phyloP scores from a whole-genome alignment of 2,113 vertebrate genomes.

The Grantiella picta region DNA sequence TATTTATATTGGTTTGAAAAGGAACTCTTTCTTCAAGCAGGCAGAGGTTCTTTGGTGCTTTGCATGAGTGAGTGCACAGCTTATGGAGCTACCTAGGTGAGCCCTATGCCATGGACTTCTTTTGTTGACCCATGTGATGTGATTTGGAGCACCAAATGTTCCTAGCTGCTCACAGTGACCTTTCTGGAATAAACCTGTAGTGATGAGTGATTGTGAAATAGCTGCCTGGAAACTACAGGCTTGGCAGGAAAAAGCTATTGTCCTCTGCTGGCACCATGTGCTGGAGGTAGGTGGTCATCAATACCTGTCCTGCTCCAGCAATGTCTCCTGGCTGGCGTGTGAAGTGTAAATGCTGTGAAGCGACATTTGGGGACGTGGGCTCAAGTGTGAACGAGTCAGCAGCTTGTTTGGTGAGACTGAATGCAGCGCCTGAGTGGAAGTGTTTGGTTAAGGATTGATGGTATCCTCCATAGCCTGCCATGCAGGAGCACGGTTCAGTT shows the following conservation, averaged over 20 bases:
- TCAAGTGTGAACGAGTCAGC: not conserved
- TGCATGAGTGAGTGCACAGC: rapidly evolving
- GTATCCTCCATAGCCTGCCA: not conserved
- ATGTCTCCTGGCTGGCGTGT: rapidly evolving
- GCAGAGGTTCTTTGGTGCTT: not conserved
- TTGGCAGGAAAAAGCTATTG: not conserved
- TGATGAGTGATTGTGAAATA: not conserved
- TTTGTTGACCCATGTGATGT: not conserved
- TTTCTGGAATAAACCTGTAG: not conserved
- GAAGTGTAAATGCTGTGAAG: not conserved
- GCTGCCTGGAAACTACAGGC: not conserved
- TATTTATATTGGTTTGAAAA: not conserved
- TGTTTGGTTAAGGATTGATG: conserved; percentile 11
- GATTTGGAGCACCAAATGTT: not conserved
- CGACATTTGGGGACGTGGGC: not conserved
- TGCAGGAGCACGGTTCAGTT: not conserved
- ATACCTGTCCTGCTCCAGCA: not conserved
- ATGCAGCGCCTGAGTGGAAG: not conserved
- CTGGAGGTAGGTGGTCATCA: not conserved
- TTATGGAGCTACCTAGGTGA: not conserved
- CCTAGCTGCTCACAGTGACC: not conserved
- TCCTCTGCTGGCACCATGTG: not conserved
- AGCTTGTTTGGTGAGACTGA: not conserved
- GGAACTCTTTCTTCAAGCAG: not conserved
- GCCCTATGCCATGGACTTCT: not conserved